Base-by-base conservation (phyloP, 1,140 invertebrate genomes). In the Pantala flavescens region DNA sequence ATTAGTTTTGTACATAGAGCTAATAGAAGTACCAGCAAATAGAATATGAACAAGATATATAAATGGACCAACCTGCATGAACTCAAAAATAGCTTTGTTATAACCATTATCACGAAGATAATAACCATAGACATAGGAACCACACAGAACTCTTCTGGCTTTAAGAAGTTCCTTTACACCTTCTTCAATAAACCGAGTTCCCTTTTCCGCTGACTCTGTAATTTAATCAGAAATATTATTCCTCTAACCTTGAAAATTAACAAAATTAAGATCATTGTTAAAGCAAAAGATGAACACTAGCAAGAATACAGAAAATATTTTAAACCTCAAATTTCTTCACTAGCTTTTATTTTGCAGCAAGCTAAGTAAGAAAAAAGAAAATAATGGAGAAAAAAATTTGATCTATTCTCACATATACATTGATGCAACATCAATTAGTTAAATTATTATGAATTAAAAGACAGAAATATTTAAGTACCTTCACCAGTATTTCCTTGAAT, bases 41-140 rank as follows among this genome's bases (percentile, higher is more conserved):
- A 36, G 28, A 5, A 36, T 36, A 36, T 36, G 9, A 36, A 9
- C 28, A 5, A 36, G 28, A 36, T 5, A 36, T 2, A 36, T 36
- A 9, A 36, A 9, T 5, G 2, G 28, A 75, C 21, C 79, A 82
- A 89, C 88, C 85, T 89, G 89, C 87, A 91, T 89, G 78, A 88
- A 89, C 81, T 91, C 89, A 82, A 90, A 91, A 49, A 90, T 89
- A 74, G 86, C 86, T 80, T 88, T 88, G 78, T 89, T 89, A 78
- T 89, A 88, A 1, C 88, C 87, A 79, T 88, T 88, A 78, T 88
- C 88, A 78, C 85, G 86, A 21, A 90, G 78, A 78, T 89, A 90
- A 79, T 87, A 90, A 0, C 88, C 89, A 81, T 89, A 90, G 0
- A 89, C 88, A 80, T 90, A 90, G 11, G 88, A 89, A 70, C 88